A percentile compares a stretch with the other conserved stretches of the same genome.
Conservation (phyloP, 2,113 vertebrate genomes). For the Onychostruthus taczanowskii region DNA sequence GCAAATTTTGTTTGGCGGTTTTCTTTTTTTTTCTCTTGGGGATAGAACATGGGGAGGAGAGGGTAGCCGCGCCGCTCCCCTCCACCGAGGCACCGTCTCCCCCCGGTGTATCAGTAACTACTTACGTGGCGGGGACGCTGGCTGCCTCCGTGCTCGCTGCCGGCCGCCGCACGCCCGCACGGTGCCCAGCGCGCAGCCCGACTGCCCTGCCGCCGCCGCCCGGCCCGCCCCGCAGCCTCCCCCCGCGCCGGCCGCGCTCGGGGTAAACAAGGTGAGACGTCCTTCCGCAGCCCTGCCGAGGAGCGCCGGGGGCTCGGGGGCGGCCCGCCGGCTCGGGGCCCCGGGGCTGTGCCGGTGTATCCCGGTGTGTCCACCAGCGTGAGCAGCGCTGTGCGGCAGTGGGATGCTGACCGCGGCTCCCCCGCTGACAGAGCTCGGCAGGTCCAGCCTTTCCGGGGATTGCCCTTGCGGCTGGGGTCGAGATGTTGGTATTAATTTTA, state of each 20-base stretch:
- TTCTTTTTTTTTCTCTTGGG: neutral
- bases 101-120: conserved; percentile 63
- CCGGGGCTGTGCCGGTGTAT: no score
- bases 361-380: neutral
- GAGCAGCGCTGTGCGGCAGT: neutral
- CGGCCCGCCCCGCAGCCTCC: neutral
- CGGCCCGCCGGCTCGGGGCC: neutral
- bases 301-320: neutral
- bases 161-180: conserved; percentile 70
- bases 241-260: neutral
- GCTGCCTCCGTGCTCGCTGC: conserved; percentile 64
- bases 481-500: neutral
- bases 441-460: neutral
- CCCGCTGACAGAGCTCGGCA: neutral
- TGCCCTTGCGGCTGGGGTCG: neutral
- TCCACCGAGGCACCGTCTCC: conserved; percentile 82
- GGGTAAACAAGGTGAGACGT: conserved; percentile 55
- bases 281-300: neutral
- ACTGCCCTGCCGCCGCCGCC: no score
- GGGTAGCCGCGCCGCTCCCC: conserved; percentile 80
- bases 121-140: conserved; percentile 84
- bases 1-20: neutral
- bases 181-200: neutral
- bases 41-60: neutral
- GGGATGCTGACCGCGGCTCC: neutral